phyloP scores from a whole-genome alignment of 2,797 vertebrate genomes.

The Lithobates sylvaticus region DNA sequence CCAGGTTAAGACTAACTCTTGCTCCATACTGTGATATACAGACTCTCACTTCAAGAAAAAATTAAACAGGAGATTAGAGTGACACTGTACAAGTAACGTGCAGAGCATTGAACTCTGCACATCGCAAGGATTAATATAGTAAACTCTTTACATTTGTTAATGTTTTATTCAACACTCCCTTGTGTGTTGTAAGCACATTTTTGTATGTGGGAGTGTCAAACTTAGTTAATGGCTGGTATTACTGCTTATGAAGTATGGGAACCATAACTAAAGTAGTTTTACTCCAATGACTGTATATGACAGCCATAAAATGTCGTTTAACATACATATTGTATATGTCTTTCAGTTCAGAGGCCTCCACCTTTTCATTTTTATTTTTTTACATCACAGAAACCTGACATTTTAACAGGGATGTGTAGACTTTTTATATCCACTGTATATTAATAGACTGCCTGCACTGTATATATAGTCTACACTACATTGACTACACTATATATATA shows the following conservation, averaged over 20 bases:
- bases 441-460: too few relatives aligned
- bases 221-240: conserved; percentile 8
- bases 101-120: conserved; percentile 40
- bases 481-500: too few relatives aligned
- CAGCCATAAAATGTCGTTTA: neutral
- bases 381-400: too few relatives aligned
- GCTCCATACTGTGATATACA: neutral
- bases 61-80: conserved; percentile 15
- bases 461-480: too few relatives aligned
- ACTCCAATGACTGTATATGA: neutral
- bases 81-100: neutral
- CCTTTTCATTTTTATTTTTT: neutral
- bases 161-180: conserved; percentile 24
- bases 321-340: neutral
- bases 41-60: conserved; percentile 19
- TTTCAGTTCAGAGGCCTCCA: neutral
- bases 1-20: conserved; percentile 12
- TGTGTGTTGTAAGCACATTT: conserved; percentile 35
- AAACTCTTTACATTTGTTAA: conserved; percentile 35
- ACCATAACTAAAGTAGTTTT: neutral
- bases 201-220: conserved; percentile 6
- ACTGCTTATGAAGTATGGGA: neutral
- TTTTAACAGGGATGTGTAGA: too few relatives aligned
- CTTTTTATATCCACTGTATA: too few relatives aligned
- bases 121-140: neutral